Percentiles rank a stretch among this genome's conserved stretches.
These are phyloP conservation scores for Gastrophysa polygoni DNA, from an alignment of 2,888 invertebrate species.

Conservation along the genomic window DNA sequence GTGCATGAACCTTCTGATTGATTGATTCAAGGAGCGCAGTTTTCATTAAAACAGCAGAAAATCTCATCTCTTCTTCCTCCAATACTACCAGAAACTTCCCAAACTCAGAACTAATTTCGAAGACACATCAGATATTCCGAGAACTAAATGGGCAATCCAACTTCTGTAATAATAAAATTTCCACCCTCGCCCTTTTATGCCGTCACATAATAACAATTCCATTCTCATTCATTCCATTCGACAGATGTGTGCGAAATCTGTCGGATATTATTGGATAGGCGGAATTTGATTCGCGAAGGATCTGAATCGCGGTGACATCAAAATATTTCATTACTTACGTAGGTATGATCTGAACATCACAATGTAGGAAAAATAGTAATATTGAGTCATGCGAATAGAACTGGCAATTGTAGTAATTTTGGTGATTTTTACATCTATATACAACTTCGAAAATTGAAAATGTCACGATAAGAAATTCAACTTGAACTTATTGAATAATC, in stretches of 20 bases:
- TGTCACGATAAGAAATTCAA: too few species aligned
- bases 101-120: not conserved
- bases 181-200: not conserved
- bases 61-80: not conserved
- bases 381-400: too few species aligned
- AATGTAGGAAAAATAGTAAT: too few species aligned
- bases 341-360: too few species aligned
- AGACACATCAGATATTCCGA: not conserved
- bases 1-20: not conserved
- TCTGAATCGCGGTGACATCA: too few species aligned
- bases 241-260: conserved; percentile 6
- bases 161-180: conserved; percentile 1
- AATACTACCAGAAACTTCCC: not conserved
- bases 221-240: conserved; percentile 8
- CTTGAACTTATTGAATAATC: too few species aligned
- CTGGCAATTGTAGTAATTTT: too few species aligned
- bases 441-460: too few species aligned
- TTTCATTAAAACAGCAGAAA: not conserved
- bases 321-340: too few species aligned
- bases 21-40: not conserved
- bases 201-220: conserved; percentile 4
- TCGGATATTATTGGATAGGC: not conserved
- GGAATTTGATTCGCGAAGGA: not conserved
- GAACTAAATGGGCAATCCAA: conserved; percentile 1
- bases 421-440: too few species aligned